Conservation (phyloP, 2,797 vertebrate species). For the Enteromius viviparus region DNA sequence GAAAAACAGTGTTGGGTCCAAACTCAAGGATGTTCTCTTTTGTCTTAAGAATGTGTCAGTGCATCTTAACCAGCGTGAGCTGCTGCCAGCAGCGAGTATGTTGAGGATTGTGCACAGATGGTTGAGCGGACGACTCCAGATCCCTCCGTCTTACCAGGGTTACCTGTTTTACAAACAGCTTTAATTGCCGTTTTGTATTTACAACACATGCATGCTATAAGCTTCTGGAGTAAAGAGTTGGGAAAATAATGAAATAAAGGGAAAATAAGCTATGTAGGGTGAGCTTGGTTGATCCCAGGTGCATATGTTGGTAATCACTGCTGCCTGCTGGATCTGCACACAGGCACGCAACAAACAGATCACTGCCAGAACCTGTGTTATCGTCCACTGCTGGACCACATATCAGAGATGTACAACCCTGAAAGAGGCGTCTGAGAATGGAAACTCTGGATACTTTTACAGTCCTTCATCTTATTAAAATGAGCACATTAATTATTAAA, state of each 20-base stretch:
- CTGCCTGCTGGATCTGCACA: conserved; percentile 76
- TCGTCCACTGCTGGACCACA: conserved; percentile 72
- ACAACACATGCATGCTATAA: conserved; percentile 64
- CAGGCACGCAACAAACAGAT: conserved; percentile 75
- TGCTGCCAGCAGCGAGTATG: conserved; percentile 29
- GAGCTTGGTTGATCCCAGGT: conserved; percentile 74
- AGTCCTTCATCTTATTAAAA: background rate
- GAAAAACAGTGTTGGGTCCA: background rate
- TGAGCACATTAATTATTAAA: background rate
- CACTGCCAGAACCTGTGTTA: conserved; percentile 73
- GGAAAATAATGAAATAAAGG: conserved; percentile 72
- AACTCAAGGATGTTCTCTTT: conserved; percentile 29
- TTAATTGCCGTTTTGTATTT: conserved; percentile 61
- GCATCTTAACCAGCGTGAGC: conserved; percentile 27
- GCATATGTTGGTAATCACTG: conserved; percentile 76
- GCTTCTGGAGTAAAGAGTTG: conserved; percentile 64
- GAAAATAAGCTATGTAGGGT: conserved; percentile 71
- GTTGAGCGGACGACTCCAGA: conserved; percentile 50
- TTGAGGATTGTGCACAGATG: conserved; percentile 55
- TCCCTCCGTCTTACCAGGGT: conserved; percentile 52
- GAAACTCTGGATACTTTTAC: conserved; percentile 59
- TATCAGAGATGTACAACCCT: conserved; percentile 70
- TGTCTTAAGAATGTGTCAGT: conserved; percentile 17
- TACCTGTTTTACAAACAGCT: conserved; percentile 62
- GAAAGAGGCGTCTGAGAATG: conserved; percentile 58